These are phyloP conservation scores for Uropsilus gracilis DNA, from an alignment of 2,113 vertebrate genomes.

Conservation along the genomic window DNA sequence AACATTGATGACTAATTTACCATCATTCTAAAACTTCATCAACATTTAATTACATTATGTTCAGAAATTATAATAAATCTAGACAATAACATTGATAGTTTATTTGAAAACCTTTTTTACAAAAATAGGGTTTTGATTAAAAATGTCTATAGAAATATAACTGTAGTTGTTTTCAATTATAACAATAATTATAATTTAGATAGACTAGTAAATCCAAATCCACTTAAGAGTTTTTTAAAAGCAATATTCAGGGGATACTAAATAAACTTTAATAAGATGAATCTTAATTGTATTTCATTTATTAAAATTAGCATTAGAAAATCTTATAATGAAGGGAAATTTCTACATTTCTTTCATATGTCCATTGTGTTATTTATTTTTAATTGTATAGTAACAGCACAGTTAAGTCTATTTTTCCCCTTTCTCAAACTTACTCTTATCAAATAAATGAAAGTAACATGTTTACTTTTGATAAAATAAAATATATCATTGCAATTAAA, in stretches of 20 bases:
- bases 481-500: not conserved
- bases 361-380: not conserved
- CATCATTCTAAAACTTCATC: not conserved
- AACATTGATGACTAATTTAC: not conserved
- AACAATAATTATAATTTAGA: not conserved
- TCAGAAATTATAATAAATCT: slow-evolving; percentile 1
- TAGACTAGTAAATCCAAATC: not conserved
- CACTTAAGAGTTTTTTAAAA: not conserved
- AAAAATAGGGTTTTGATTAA: not conserved
- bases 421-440: not conserved
- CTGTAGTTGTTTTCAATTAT: not conserved
- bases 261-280: not conserved
- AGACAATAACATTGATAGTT: not conserved
- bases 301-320: not conserved
- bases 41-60: not conserved
- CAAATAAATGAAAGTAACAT: not conserved
- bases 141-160: not conserved
- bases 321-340: not conserved
- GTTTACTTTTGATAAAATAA: slow-evolving; percentile 18
- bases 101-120: not conserved
- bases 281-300: not conserved
- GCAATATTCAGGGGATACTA: not conserved
- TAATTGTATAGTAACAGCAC: not conserved
- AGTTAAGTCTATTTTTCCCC: not conserved
- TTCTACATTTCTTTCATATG: not conserved